Conservation (phyloP, 1,140 invertebrate species). For the Trialeurodes vaporariorum region DNA sequence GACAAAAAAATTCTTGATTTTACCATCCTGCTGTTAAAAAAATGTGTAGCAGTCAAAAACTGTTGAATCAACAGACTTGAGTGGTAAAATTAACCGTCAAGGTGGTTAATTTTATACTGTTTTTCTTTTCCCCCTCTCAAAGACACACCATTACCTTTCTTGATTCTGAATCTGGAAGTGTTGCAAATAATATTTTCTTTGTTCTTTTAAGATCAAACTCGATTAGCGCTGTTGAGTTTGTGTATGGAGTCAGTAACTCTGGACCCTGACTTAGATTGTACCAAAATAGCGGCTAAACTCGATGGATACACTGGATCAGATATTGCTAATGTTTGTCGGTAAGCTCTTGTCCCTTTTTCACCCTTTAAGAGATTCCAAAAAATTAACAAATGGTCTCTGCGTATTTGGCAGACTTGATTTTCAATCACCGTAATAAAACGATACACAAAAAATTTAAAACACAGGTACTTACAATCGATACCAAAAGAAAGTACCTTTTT, state of each 20-base stretch:
- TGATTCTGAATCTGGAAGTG: no score
- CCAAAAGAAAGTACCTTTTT: no score
- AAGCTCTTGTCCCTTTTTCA: conserved; percentile 17
- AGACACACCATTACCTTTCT: no score
- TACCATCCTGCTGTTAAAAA: no score
- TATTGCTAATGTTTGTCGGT: conserved; percentile 52
- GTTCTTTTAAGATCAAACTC: conserved; percentile 39
- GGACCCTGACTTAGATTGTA: conserved; percentile 41
- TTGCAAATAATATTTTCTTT: no score
- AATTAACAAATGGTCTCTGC: background rate
- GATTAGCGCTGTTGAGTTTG: conserved; percentile 46
- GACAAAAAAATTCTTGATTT: no score
- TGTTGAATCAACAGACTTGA: no score
- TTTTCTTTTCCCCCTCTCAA: no score
- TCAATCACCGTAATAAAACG: background rate
- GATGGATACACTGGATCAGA: conserved; percentile 55
- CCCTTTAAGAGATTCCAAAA: background rate
- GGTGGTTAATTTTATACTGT: no score
- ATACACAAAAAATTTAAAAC: background rate
- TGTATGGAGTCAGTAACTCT: conserved; percentile 46
- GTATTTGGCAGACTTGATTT: background rate
- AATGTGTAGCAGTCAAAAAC: no score
- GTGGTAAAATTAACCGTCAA: no score
- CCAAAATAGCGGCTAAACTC: conserved; percentile 41
- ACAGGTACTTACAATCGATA: background rate